Conservation (phyloP, 1,140 invertebrate species). For the Bombus pascuorum region DNA sequence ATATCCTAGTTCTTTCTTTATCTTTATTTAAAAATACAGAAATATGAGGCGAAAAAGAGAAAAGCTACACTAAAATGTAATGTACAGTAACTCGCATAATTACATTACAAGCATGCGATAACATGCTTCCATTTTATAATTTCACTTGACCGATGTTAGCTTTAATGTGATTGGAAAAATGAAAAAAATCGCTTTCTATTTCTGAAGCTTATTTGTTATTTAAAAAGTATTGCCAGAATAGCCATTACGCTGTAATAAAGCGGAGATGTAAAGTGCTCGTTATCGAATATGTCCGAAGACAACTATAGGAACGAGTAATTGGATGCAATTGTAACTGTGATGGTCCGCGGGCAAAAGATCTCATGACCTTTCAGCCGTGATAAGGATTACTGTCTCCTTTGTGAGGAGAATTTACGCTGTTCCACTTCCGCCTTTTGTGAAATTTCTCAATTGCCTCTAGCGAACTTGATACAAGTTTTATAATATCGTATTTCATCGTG, state of each 20-base stretch:
- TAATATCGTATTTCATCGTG: background rate
- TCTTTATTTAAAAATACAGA: no score
- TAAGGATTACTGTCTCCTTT: conserved; percentile 14
- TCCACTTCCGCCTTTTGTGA: background rate
- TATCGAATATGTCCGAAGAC: background rate
- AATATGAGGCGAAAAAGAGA: no score
- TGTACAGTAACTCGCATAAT: no score
- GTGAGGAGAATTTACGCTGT: background rate
- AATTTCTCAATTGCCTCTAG: background rate
- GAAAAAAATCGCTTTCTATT: background rate
- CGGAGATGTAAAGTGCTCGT: background rate
- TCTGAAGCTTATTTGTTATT: background rate
- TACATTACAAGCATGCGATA: no score
- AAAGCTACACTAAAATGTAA: no score
- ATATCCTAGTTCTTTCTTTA: no score
- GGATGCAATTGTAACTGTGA: background rate
- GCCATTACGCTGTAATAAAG: background rate
- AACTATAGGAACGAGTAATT: background rate
- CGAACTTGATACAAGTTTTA: background rate
- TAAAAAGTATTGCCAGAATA: no score
- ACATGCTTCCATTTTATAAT: background rate
- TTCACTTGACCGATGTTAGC: no score
- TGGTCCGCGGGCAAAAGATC: background rate
- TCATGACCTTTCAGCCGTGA: conserved; percentile 3
- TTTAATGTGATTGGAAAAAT: background rate